These are phyloP conservation scores for Polymixis lichenea DNA, from an alignment of 2,888 invertebrate genomes.

Conservation along the genomic window DNA sequence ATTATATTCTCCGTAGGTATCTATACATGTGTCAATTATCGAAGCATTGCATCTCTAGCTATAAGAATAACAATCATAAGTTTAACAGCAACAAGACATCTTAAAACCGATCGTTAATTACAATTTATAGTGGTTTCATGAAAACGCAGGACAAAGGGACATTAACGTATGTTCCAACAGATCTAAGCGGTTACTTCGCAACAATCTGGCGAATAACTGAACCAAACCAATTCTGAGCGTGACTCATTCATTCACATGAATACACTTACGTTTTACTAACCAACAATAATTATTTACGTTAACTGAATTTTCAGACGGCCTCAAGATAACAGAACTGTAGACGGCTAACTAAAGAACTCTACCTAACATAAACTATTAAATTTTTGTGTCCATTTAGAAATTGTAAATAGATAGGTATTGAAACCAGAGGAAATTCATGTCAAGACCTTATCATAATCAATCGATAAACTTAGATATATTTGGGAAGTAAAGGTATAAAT, in stretches of 20 bases:
- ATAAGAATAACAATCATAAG: slow-evolving; percentile 1
- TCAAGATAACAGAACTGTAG: slow-evolving; percentile 48
- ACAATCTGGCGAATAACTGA: slow-evolving; percentile 81
- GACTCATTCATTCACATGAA: slow-evolving; percentile 88
- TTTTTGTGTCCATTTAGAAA: slow-evolving; percentile 6
- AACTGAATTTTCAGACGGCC: slow-evolving; percentile 69
- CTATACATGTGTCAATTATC: background rate
- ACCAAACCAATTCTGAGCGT: slow-evolving; percentile 84
- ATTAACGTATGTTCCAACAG: slow-evolving; percentile 17
- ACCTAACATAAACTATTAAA: background rate
- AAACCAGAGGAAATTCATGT: background rate
- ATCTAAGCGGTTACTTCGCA: slow-evolving; percentile 59
- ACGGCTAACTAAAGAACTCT: slow-evolving; percentile 27
- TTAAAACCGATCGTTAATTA: slow-evolving; percentile 15
- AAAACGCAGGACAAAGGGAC: slow-evolving; percentile 27
- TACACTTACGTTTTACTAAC: slow-evolving; percentile 80
- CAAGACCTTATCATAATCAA: slow-evolving; percentile 7
- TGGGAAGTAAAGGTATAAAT: background rate
- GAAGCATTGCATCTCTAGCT: background rate
- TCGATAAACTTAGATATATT: background rate
- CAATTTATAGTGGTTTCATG: slow-evolving; percentile 11
- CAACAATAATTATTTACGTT: slow-evolving; percentile 80
- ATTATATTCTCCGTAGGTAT: background rate
- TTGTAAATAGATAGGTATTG: background rate
- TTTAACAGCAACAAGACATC: slow-evolving; percentile 11